These are phyloP conservation scores for Drosophila silvestris DNA, from an alignment of 2,888 invertebrate genomes.

Conservation along the genomic window DNA sequence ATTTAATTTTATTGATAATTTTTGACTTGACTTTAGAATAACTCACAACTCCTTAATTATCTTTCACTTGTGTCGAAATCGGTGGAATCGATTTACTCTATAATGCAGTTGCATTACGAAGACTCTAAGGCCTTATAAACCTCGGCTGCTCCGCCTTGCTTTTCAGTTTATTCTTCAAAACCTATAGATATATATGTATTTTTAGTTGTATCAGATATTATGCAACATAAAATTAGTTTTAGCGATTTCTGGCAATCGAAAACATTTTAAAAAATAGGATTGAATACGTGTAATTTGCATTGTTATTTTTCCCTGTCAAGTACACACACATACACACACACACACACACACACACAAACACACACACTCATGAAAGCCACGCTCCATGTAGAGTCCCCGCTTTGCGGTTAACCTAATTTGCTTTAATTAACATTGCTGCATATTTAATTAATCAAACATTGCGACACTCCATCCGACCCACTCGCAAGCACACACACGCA, in stretches of 20 bases:
- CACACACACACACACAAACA: not conserved
- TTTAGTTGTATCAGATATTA: not conserved
- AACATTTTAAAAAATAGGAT: not conserved
- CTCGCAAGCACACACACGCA: not conserved
- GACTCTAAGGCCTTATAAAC: not conserved
- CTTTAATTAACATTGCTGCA: slow-evolving; percentile 77
- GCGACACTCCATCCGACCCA: slow-evolving; percentile 17
- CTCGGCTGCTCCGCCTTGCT: not conserved
- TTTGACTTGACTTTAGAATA: not conserved
- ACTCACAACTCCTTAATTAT: not conserved
- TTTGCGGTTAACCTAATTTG: slow-evolving; percentile 78
- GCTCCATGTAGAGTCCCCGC: not conserved
- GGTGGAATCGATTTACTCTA: not conserved
- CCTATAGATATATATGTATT: not conserved
- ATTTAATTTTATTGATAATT: not conserved
- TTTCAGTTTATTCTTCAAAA: not conserved
- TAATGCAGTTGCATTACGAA: not conserved
- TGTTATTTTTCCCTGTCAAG: slow-evolving; percentile 19
- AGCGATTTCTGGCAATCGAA: not conserved
- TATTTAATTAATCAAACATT: slow-evolving; percentile 75
- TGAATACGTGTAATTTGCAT: slow-evolving; percentile 34
- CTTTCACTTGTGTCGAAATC: not conserved
- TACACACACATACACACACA: not conserved
- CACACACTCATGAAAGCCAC: not conserved
- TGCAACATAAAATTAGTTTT: not conserved